Base-by-base conservation (phyloP, 2,888 invertebrate species). In the Isotomurus palustris region DNA sequence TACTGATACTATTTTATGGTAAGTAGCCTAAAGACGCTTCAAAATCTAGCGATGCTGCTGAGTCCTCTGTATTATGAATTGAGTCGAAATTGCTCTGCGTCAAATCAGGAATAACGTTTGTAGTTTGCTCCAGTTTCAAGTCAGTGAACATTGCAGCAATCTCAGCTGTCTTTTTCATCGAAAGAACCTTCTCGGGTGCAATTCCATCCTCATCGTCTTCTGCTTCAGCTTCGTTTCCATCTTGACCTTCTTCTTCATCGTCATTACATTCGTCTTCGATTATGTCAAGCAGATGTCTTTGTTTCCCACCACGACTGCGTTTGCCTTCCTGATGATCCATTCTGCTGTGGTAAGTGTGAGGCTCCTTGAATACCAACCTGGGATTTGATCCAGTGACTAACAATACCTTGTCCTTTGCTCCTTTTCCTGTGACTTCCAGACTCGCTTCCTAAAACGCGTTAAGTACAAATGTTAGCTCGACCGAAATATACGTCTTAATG, bases 81-180 rank as follows among this genome's bases (percentile, higher is more conserved):
- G 67, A 65, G 17, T 62, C 62, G 35, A 64, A 63, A 35, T 59
- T 56, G 19, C 59, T 60, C 24, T 56, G 53, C 4, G 54, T 49
- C 10, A 35, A 50, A 29, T 51, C 49, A 17, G 28, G 43, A 35
- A 71, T 60, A 14, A 72, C 66, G 53, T 72, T 72, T 5, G 72
- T 71, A 4, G 69, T 69, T 59, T 72, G 71, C 40, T 71, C 69
- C 19, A 74, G 50, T 60, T 72, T 73, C 36, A 72, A 83, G 72
- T 88, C 87, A 0, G 87, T 86, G 74, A 91, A 91, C 27, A 91
- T 77, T 0, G 90, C 91, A 0, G 90, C 91, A 71, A 91, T 90
- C 75, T 91, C 91, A 0, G 90, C 90, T 2, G 88, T 87, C 74
- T 91, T 91, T 75, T 91, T 91, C 27, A 90, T 88, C 53, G 88